Base-by-base conservation (phyloP, 2,888 invertebrate genomes). In the Heliconius sara region DNA sequence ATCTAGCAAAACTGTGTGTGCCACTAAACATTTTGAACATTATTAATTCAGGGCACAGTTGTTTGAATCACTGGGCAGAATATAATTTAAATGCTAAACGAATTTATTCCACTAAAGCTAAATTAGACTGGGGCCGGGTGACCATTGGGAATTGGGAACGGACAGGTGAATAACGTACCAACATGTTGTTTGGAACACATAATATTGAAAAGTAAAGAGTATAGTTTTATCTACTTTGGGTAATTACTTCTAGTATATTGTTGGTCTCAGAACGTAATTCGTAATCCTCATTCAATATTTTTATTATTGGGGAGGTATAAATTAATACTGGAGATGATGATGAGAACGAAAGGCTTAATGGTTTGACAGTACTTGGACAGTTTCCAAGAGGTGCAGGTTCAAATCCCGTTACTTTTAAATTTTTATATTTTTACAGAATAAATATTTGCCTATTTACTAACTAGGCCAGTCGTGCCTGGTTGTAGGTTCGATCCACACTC, bases 71-170 rank as follows among this genome's bases (percentile, higher is more conserved):
- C 89, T 89, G 89, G 90, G 89, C 91, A 88, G 91, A 91, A 94
- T 92, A 93, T 93, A 91, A 95, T 95, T 94, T 94, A 92, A 94
- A 95, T 94, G 93, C 91, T 93, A 93, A 93, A 91, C 93, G 91
- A 92, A 93, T 93, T 91, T 92, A 91, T 89, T 91, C 90, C 90
- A 92, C 92, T 92, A 92, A 88, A 91, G 90, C 88, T 87, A 91
- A 93, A 92, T 92, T 91, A 92, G 92, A 90, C 87, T 85, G 88
- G 88, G 84, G 89, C 87, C 85, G 88, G 84, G 72, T 86, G 85
- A 85, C 90, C 89, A 86, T 83, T 85, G 91, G 89, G 89, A 90
- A 88, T 91, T 91, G 89, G 71, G 89, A 90, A 89, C 89, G 87
- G 91, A 89, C 91, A 92, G 90, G 91, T 92, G 88, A 81, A 79